Base-by-base conservation (phyloP, 92 coral and sea anemone genomes). In the Porites cylindrica region DNA sequence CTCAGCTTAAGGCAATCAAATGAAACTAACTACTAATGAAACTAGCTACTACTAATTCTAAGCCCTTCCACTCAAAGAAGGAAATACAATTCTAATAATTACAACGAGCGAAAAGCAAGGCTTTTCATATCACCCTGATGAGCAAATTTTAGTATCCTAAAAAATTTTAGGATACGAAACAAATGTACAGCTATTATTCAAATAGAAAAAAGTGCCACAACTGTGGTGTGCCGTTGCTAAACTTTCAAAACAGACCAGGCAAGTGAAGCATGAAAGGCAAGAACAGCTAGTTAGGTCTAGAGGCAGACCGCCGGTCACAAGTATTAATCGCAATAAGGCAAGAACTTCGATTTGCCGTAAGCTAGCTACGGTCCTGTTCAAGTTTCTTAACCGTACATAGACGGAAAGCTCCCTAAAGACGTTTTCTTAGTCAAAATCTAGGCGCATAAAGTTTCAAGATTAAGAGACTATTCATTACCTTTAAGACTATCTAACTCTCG, bases 141-240 rank as follows among this genome's bases (percentile, higher is more conserved):
- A 21, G 63, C n/a, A 20, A 12, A 1, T 7, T 1, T 14, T 58
- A 51, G 29, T 24, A 6, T 23, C 79, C 66, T 53, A 14, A 10
- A 11, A 26, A 66, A 10, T 47, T 61, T 1, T 21, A 24, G 66
- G 17, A 19, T 76, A 75, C 59, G 23, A 76, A 76, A 76, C 80
- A 76, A 76, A 76, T 56, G 51, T 26, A 76, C 80, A 77, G 60
- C 29, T 77, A 16, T 26, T 65, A 16, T 51, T 58, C 53, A 43
- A 58, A 60, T 59, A 53, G 60, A 59, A 76, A 60, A 38, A 38
- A 38, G 47, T 38, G 0, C 47, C 47, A 38, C 47, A 38, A 38
- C 47, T 38, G 6, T 38, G 47, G 6, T 38, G 47, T 38, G 6
- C 7, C 6, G 47, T 38, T 38, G 7, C 47, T 38, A 38, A 38